Evolutionary conservation across 2,888 invertebrate genomes (phyloP).

Genomic region (Thereva unica): DNA sequence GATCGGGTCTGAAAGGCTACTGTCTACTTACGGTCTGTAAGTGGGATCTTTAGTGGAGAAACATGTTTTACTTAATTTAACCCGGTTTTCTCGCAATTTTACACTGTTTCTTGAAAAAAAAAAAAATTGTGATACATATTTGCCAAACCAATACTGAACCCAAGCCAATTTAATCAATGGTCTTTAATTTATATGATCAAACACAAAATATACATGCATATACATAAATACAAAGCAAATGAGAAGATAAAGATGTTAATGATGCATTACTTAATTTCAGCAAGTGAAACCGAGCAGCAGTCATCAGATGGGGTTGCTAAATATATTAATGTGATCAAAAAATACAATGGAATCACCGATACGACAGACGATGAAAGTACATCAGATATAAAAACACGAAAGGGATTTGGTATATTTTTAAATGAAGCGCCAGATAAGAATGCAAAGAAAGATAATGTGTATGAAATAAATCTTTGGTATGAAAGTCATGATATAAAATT

Average conservation of each 20-base stretch:
- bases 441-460: constrained; percentile 40
- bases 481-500: constrained; percentile 44
- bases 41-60: too few species aligned
- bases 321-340: constrained; percentile 42
- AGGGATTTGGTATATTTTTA: too few species aligned
- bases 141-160: too few species aligned
- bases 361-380: constrained; percentile 41
- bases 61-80: too few species aligned
- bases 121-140: too few species aligned
- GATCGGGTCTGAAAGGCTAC: too few species aligned
- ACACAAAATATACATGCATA: too few species aligned
- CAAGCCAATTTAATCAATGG: neutral
- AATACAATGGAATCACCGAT: constrained; percentile 42
- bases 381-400: constrained; percentile 23
- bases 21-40: too few species aligned
- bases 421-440: neutral
- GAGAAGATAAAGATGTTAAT: neutral
- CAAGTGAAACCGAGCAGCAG: constrained; percentile 41
- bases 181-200: neutral
- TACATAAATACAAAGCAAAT: too few species aligned
- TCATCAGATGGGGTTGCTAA: constrained; percentile 43
- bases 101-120: too few species aligned
- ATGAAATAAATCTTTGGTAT: constrained; percentile 43
- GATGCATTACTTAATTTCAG: constrained; percentile 37
- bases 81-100: too few species aligned